These are phyloP conservation scores for Lacerta viridis DNA, from an alignment of 2,797 vertebrate species.

Conservation along the genomic window DNA sequence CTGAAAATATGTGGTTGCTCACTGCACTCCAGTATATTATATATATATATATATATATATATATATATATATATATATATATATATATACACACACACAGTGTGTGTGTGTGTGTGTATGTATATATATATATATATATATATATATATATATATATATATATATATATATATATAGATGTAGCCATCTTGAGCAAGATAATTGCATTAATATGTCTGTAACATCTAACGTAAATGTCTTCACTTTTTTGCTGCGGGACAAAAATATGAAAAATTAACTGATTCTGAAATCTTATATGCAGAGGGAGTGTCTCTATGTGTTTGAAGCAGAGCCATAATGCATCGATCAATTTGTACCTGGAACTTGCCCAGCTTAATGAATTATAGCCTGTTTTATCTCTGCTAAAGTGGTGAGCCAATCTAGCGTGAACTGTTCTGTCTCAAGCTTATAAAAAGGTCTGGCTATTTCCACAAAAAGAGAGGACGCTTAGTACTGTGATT, in stretches of 20 bases:
- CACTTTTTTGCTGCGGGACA: not conserved
- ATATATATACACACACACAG: too few species aligned
- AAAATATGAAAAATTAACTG: not conserved
- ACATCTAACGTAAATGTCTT: not conserved
- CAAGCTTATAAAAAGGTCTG: not conserved
- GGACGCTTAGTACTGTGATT: not conserved
- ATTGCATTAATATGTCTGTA: too few species aligned
- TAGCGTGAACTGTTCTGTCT: slow-evolving; percentile 45
- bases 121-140: not conserved
- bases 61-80: too few species aligned
- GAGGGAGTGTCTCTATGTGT: not conserved
- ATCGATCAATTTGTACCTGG: not conserved
- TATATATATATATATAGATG: not conserved
- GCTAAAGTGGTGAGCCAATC: slow-evolving; percentile 49
- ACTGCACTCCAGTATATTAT: not conserved
- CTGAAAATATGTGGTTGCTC: not conserved
- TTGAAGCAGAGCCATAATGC: not conserved
- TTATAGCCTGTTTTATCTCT: slow-evolving; percentile 41
- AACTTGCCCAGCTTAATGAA: slow-evolving; percentile 42
- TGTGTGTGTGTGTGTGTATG: too few species aligned
- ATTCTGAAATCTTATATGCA: not conserved
- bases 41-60: not conserved
- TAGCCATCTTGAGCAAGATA: not conserved
- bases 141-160: not conserved
- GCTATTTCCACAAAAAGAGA: slow-evolving; percentile 7